phyloP scores from a whole-genome alignment of 2,797 vertebrate genomes.

The Holocentrus rufus region DNA sequence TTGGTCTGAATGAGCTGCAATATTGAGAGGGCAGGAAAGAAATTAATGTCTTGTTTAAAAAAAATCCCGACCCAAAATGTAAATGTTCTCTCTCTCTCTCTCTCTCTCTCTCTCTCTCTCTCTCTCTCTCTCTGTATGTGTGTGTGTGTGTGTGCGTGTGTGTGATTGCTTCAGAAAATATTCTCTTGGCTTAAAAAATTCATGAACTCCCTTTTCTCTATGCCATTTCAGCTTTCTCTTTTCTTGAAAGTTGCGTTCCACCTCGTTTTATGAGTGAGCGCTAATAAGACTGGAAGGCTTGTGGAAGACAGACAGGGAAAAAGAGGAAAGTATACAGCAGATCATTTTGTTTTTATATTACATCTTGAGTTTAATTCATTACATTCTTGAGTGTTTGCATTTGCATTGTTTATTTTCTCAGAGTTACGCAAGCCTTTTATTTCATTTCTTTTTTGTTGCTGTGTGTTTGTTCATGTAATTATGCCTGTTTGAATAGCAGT shows the following conservation, averaged over 20 bases:
- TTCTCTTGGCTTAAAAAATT: constrained; percentile 61
- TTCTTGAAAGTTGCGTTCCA: constrained; percentile 40
- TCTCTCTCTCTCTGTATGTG: not conserved
- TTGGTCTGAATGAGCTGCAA: not conserved
- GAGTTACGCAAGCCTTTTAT: constrained; percentile 20
- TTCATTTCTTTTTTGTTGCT: too few species aligned
- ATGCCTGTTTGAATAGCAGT: not conserved
- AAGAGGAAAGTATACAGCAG: not conserved
- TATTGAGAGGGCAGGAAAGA: not conserved
- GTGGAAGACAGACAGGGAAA: not conserved
- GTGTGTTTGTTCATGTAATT: not conserved
- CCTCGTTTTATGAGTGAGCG: not conserved
- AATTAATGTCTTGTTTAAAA: constrained; percentile 45
- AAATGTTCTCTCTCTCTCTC: constrained; percentile 27
- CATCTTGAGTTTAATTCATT: not conserved
- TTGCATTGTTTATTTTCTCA: constrained; percentile 17
- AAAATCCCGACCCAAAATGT: constrained; percentile 50
- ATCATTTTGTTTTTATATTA: not conserved
- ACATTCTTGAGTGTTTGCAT: constrained; percentile 9
- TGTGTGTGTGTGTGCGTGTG: not conserved
- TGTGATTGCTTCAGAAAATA: constrained; percentile 42
- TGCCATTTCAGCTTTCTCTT: constrained; percentile 18
- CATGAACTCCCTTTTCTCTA: constrained; percentile 47
- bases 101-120: not conserved
- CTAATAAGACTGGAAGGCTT: not conserved